phyloP scores from a whole-genome alignment of 2,797 vertebrate species.

The Prionace glauca region DNA sequence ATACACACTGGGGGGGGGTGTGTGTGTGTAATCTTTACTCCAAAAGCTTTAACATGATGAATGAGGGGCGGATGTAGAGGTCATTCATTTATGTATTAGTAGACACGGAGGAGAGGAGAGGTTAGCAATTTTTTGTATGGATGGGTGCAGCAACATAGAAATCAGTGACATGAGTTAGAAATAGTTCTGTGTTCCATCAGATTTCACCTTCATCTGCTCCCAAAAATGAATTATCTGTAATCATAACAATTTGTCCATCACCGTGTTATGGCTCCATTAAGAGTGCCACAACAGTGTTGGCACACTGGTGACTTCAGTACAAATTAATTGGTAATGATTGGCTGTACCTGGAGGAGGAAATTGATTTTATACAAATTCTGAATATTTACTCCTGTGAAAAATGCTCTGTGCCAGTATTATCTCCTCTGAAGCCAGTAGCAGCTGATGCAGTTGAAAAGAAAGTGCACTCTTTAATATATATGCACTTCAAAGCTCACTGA shows the following conservation, averaged over 20 bases:
- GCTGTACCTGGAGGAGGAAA: neutral
- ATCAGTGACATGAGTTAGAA: neutral
- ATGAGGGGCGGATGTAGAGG: neutral
- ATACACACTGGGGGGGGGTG: neutral
- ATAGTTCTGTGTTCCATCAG: neutral
- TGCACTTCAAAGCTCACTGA: neutral
- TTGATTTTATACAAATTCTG: neutral
- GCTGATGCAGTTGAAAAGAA: neutral
- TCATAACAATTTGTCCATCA: neutral
- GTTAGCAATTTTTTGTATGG: neutral
- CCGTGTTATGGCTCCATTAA: neutral
- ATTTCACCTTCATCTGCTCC: neutral
- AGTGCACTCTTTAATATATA: neutral
- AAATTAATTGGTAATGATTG: neutral
- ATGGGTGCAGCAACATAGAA: neutral
- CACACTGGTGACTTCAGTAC: neutral
- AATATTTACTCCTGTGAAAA: neutral
- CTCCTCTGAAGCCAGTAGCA: neutral
- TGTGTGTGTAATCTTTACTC: neutral
- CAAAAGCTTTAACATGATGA: neutral
- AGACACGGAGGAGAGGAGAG: neutral
- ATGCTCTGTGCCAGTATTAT: neutral
- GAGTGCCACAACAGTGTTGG: neutral
- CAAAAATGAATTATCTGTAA: neutral
- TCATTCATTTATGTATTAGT: neutral